A percentile compares a stretch with the other conserved stretches of the same genome.
Conservation (phyloP, 2,797 vertebrate genomes). For the Diceros bicornis region DNA sequence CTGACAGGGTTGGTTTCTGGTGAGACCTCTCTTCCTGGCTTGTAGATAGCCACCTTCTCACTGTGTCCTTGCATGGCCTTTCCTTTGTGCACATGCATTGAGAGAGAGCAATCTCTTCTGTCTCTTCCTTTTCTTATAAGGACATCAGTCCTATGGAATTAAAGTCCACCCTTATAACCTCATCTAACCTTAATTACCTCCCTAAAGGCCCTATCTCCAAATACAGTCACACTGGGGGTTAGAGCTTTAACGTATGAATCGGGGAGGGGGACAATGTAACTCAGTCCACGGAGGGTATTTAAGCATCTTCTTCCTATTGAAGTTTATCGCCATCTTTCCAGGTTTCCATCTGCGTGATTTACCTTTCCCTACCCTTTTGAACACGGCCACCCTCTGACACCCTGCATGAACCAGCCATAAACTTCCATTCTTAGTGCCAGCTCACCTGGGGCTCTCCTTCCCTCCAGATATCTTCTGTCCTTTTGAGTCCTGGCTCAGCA, state of each 20-base stretch:
- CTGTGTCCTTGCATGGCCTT: neutral
- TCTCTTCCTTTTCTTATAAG: neutral
- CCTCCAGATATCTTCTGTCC: neutral
- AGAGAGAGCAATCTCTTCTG: neutral
- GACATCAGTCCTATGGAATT: no score
- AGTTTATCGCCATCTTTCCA: neutral
- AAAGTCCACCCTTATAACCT: neutral
- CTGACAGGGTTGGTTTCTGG: neutral
- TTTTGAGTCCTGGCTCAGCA: neutral
- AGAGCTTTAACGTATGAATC: neutral
- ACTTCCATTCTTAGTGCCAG: neutral
- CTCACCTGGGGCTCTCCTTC: neutral
- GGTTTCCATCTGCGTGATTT: neutral
- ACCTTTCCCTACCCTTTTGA: neutral
- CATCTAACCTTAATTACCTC: neutral
- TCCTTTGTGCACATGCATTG: neutral
- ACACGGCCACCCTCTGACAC: neutral
- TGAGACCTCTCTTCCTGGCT: neutral
- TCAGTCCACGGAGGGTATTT: neutral
- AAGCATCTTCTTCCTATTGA: neutral
- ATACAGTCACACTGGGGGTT: neutral
- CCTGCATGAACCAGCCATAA: neutral
- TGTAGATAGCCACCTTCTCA: neutral
- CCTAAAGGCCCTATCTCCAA: neutral
- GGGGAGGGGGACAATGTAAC: no score